Evolutionary conservation across 2,113 vertebrate genomes (phyloP).

Genomic region (Hypocryptadius cinnamomeus): DNA sequence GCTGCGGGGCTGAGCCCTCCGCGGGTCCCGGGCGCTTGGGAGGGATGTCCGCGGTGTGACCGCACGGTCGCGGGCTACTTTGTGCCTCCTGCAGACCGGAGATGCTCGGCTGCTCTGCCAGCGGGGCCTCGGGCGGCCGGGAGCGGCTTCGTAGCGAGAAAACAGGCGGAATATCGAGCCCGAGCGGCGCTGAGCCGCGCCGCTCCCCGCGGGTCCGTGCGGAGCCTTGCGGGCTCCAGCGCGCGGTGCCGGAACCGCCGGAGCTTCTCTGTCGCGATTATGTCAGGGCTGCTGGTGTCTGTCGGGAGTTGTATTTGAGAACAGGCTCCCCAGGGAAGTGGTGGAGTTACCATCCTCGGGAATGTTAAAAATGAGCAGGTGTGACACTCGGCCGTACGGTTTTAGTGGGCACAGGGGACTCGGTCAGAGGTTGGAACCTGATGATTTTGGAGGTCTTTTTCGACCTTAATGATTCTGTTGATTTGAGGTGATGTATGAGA

Average conservation of each 20-base stretch:
- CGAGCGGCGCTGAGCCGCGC: not conserved
- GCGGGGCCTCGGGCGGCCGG: not conserved
- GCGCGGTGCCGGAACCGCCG: not conserved
- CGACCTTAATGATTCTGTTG: not conserved
- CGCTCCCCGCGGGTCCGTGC: not conserved
- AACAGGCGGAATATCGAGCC: not conserved
- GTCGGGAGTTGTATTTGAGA: not conserved
- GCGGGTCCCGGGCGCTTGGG: not conserved
- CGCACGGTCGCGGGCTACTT: not conserved
- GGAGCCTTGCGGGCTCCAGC: not conserved
- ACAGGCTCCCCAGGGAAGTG: not conserved
- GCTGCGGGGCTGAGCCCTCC: not conserved
- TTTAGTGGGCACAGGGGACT: not conserved
- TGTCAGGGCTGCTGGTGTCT: not conserved
- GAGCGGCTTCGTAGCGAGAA: not conserved
- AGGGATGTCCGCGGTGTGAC: not conserved
- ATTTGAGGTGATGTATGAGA: not conserved
- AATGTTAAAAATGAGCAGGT: not conserved
- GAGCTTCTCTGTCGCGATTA: fast-evolving
- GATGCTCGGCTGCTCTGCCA: not conserved
- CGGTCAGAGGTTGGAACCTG: not conserved
- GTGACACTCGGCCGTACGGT: not conserved
- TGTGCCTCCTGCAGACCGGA: not conserved
- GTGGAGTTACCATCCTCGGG: not conserved
- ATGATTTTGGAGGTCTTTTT: not conserved